A percentile compares a stretch with the other conserved stretches of the same genome.
Conservation (phyloP, 2,888 invertebrate species). For the Orchesellides sinensis region DNA sequence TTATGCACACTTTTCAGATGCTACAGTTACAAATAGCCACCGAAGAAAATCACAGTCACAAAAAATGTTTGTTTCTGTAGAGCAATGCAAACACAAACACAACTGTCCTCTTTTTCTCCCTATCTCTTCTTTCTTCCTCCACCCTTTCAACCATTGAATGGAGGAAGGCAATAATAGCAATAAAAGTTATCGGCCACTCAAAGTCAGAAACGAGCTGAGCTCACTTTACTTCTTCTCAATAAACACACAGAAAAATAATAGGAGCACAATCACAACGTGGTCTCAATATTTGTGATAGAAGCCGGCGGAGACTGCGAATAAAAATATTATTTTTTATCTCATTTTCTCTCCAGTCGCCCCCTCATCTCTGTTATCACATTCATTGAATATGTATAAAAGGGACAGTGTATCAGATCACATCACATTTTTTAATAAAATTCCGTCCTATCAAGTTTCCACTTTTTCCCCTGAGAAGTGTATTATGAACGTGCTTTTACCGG, state of each 20-base stretch:
- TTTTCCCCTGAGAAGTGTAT: neutral
- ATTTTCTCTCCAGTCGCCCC: neutral
- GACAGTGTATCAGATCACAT: conserved; percentile 39
- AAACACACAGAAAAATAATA: neutral
- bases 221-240: neutral
- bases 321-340: conserved; percentile 11
- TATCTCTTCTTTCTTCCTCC: neutral
- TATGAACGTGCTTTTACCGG: conserved; percentile 8
- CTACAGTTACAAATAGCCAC: too few relatives aligned
- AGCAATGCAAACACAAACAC: neutral
- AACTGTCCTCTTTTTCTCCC: neutral
- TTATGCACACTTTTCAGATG: too few relatives aligned
- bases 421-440: conserved; percentile 61
- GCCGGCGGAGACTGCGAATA: neutral
- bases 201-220: too few relatives aligned
- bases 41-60: conserved; percentile 1
- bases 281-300: neutral
- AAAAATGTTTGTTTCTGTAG: neutral
- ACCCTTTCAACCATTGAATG: conserved; percentile 12
- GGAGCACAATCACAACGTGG: neutral
- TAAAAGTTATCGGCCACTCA: conserved; percentile 46
- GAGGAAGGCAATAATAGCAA: conserved; percentile 36
- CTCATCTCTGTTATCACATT: too few relatives aligned
- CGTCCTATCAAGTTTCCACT: neutral
- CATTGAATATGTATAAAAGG: conserved; percentile 45